A percentile compares a stretch with the other conserved stretches of the same genome.
Conservation (phyloP, 2,888 invertebrate species). For the Netelia melanura region DNA sequence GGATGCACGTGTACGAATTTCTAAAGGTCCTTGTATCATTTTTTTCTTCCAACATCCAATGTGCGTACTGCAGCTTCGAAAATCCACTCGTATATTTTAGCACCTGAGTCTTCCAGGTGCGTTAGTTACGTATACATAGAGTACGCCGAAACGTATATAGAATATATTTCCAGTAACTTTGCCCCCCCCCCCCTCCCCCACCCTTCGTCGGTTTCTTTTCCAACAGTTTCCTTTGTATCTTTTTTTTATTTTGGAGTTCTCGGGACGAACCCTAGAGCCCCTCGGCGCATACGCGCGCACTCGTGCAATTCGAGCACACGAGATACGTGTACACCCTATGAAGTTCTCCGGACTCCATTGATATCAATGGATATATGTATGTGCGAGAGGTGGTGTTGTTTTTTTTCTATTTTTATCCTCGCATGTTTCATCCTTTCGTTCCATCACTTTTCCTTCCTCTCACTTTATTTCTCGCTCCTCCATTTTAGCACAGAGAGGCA, state of each 20-base stretch:
- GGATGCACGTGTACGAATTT: constrained; percentile 39
- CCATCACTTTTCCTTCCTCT: constrained; percentile 32
- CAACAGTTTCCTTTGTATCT: constrained; percentile 57
- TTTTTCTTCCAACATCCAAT: background rate
- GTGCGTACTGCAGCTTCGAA: constrained; percentile 6
- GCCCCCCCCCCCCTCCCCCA: background rate
- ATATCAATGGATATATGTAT: constrained; percentile 33
- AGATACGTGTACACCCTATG: constrained; percentile 44
- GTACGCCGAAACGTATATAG: constrained; percentile 25
- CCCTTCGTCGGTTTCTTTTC: constrained; percentile 31
- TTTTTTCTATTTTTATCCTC: constrained; percentile 18
- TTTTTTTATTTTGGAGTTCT: constrained; percentile 29
- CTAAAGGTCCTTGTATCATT: constrained; percentile 16
- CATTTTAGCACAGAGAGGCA: constrained; percentile 21
- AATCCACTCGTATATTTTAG: constrained; percentile 37
- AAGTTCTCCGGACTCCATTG: constrained; percentile 45
- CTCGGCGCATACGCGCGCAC: constrained; percentile 23
- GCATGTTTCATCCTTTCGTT: constrained; percentile 41
- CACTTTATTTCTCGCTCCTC: constrained; percentile 29
- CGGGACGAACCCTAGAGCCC: constrained; percentile 31
- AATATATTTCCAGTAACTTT: constrained; percentile 51
- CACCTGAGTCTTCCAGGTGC: constrained; percentile 48
- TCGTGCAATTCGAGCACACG: constrained; percentile 9
- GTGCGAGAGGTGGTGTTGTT: constrained; percentile 2
- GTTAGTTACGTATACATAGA: constrained; percentile 6